Percentiles rank a stretch among this genome's conserved stretches.
Conservation (phyloP, 2,113 vertebrate species). For the Boulengeromyrus knoepffleri region DNA sequence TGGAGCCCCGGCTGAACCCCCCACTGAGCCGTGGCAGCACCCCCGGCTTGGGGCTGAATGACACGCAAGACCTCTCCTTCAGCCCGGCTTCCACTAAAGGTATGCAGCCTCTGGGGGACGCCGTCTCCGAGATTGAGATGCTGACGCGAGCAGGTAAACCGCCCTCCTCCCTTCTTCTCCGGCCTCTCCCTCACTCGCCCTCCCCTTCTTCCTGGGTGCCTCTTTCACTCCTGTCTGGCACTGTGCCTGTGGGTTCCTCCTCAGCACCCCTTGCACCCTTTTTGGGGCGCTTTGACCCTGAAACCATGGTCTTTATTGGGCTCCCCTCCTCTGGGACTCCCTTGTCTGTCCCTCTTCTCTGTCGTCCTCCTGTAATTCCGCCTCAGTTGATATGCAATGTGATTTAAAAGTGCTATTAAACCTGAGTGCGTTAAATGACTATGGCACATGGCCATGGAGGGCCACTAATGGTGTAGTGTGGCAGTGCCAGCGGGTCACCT, state of each 20-base stretch:
- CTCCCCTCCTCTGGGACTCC: neutral
- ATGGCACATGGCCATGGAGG: neutral
- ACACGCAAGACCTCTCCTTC: conserved; percentile 81
- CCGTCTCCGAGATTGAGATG: conserved; percentile 69
- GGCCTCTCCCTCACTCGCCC: conserved; percentile 18
- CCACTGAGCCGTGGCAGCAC: conserved; percentile 50
- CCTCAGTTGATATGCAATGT: neutral
- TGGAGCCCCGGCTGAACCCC: conserved; percentile 81
- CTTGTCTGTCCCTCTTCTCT: neutral
- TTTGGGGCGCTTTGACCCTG: neutral
- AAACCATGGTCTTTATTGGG: neutral
- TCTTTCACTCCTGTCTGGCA: neutral
- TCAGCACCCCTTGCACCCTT: neutral
- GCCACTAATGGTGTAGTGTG: neutral
- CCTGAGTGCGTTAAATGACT: neutral
- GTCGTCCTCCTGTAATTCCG: neutral
- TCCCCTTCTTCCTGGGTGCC: neutral
- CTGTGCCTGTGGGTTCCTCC: neutral
- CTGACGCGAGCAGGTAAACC: conserved; percentile 65
- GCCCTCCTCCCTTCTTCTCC: conserved; percentile 15
- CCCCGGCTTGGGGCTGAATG: conserved; percentile 55
- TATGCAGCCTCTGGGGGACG: conserved; percentile 67
- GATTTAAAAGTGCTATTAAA: conserved; percentile 6
- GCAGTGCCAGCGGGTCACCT: neutral
- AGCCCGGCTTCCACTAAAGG: conserved; percentile 79